Evolutionary conservation across 2,888 invertebrate genomes (phyloP).

Genomic region (Oegoconia quadripuncta): DNA sequence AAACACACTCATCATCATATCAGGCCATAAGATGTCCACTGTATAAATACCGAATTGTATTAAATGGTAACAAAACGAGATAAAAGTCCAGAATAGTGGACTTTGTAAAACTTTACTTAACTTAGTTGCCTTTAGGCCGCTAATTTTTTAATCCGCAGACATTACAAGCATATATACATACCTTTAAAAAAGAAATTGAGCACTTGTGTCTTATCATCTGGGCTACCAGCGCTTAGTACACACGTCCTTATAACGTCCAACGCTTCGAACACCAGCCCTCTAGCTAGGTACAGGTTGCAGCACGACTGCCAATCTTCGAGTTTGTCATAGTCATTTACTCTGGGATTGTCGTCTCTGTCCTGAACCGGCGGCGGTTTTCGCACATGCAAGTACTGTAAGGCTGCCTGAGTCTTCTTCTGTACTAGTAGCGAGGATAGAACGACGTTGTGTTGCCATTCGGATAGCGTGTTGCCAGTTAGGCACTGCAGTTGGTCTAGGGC

Average conservation of each 20-base stretch:
- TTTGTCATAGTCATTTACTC: conserved; percentile 49
- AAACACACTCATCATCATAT: too few species aligned
- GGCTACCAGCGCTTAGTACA: conserved; percentile 55
- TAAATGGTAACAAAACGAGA: too few species aligned
- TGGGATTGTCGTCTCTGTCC: conserved; percentile 50
- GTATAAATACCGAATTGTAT: too few species aligned
- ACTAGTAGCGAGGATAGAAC: conserved; percentile 82
- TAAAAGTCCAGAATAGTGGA: too few species aligned
- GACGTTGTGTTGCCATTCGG: conserved; percentile 86
- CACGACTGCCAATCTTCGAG: conserved; percentile 73
- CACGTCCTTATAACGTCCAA: conserved; percentile 81
- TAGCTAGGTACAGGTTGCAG: conserved; percentile 81
- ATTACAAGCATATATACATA: conserved; percentile 27
- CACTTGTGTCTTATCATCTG: conserved; percentile 61
- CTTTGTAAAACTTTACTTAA: too few species aligned
- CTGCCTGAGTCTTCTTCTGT: conserved; percentile 84
- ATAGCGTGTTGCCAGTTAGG: conserved; percentile 77
- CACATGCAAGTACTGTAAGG: conserved; percentile 84
- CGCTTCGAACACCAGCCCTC: conserved; percentile 82
- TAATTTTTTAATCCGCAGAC: too few species aligned
- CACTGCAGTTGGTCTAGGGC: conserved; percentile 83
- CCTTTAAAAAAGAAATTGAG: conserved; percentile 82
- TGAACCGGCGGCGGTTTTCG: conserved; percentile 76
- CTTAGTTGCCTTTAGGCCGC: too few species aligned
- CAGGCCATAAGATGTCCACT: too few species aligned